Evolutionary conservation across 2,113 vertebrate species (phyloP), one percentile per base, ranked within the genome.

Genomic region (Boulengeromyrus knoepffleri): DNA sequence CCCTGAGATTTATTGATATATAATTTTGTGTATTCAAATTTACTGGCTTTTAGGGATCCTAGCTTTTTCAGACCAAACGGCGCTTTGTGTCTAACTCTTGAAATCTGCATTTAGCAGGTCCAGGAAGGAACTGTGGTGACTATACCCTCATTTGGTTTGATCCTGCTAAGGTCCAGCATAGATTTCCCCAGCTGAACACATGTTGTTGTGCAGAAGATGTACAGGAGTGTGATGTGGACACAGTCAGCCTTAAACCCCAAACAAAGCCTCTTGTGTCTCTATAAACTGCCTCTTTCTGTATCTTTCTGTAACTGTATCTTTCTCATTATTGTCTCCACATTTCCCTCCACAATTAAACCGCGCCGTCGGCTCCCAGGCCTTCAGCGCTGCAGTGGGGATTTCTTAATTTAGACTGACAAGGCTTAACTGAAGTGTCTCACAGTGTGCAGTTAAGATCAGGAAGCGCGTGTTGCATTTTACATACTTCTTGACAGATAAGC

Each of bases 121-220:
- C 39, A 84, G 27, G 31, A 24, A 24, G 36, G 47, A 49, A 49
- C 46, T 86, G 5, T 56, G n/a, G n/a, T 50, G 24, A 80, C 31
- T 1, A 36, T 45, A 15, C 77, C 70, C 31, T 89, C 19, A 9
- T 77, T 52, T 89, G 56, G 70, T 88, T 45, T 53, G 19, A 58
- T 58, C 36, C 53, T 50, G 27, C 17, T 70, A 50, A 80, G 66
- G n/a, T 31, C 47, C 27, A 53, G 46, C 21, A 85, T 45, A 12
- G 13, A 27, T 10, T 27, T 80, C n/a, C 50, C 36, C 50, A 5
- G n/a, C 47, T 53, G 49, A 39, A 84, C 74, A 89, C 21, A n/a
- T 84, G 88, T 45, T 89, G 17, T 53, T 56, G 50, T 17, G 15
- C 50, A 27, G 15, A 27, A 80, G 88, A 89, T 89, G 88, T 77